A percentile compares a stretch with the other conserved stretches of the same genome.
Evolutionary conservation across 2,888 invertebrate genomes (phyloP).

Genomic region (Drepanosiphum platanoidis): DNA sequence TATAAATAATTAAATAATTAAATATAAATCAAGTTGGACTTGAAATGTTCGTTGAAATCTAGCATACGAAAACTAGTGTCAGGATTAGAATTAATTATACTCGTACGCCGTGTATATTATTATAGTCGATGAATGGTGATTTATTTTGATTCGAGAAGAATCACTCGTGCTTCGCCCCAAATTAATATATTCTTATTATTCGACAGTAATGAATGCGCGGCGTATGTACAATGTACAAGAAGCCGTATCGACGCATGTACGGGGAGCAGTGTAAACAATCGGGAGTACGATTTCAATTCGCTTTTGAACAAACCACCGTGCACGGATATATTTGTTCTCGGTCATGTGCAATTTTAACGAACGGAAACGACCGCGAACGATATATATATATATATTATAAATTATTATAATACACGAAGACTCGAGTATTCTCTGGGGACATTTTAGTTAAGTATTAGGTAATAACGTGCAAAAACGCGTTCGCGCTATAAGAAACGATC

Average conservation of each 20-base stretch:
- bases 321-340: conserved; percentile 9
- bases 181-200: background rate
- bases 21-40: too few species aligned
- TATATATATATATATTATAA: too few species aligned
- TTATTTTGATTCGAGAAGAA: background rate
- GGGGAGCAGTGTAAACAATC: background rate
- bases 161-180: background rate
- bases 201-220: background rate
- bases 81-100: too few species aligned
- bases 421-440: too few species aligned
- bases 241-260: conserved; percentile 15
- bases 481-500: too few species aligned
- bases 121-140: background rate
- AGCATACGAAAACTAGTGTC: too few species aligned
- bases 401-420: too few species aligned
- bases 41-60: too few species aligned
- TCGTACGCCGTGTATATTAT: background rate
- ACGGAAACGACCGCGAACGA: background rate
- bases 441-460: too few species aligned
- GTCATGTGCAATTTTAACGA: background rate
- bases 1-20: too few species aligned
- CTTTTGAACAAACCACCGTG: background rate
- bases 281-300: background rate
- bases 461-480: too few species aligned
- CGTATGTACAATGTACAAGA: background rate